Percentiles rank a stretch among this genome's conserved stretches.
These are phyloP conservation scores for Cotesia typhae DNA, from an alignment of 1,140 invertebrate genomes.

Conservation along the genomic window DNA sequence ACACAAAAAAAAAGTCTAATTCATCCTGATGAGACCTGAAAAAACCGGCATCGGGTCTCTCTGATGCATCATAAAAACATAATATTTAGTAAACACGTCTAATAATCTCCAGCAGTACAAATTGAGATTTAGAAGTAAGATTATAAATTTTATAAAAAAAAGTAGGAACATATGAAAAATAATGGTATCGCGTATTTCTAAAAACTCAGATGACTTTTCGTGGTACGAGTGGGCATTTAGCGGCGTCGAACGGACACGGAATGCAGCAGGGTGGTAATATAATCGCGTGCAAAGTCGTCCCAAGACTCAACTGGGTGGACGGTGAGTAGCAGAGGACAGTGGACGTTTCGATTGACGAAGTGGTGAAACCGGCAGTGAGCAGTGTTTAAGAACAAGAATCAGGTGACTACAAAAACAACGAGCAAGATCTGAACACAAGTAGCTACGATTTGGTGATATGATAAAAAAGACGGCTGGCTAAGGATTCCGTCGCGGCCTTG, in stretches of 20 bases:
- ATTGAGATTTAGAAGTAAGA: background rate
- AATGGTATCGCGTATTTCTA: background rate
- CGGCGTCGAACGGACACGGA: slow-evolving; percentile 7
- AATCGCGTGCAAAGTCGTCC: too few relatives aligned
- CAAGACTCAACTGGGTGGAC: too few relatives aligned
- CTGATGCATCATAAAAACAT: background rate
- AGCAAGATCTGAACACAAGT: background rate
- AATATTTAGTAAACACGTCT: slow-evolving; percentile 4
- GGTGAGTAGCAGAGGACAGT: too few relatives aligned
- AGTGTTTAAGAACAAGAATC: slow-evolving; percentile 20
- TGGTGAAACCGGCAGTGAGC: slow-evolving; percentile 10
- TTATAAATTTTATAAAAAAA: background rate
- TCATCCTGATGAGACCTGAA: slow-evolving; percentile 29
- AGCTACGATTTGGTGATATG: slow-evolving; percentile 10
- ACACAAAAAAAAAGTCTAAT: slow-evolving; percentile 59
- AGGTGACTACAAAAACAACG: slow-evolving; percentile 6
- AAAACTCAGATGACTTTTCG: background rate
- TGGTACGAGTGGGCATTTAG: background rate
- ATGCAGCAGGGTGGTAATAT: too few relatives aligned
- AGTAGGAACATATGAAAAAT: background rate
- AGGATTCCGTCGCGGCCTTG: slow-evolving; percentile 20
- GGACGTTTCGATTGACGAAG: too few relatives aligned
- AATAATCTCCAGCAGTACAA: too few relatives aligned
- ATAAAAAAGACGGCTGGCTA: slow-evolving; percentile 5
- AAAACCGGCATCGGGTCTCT: background rate